Base-by-base conservation (phyloP, 2,797 vertebrate genomes). In the Chrysocyon brachyurus region DNA sequence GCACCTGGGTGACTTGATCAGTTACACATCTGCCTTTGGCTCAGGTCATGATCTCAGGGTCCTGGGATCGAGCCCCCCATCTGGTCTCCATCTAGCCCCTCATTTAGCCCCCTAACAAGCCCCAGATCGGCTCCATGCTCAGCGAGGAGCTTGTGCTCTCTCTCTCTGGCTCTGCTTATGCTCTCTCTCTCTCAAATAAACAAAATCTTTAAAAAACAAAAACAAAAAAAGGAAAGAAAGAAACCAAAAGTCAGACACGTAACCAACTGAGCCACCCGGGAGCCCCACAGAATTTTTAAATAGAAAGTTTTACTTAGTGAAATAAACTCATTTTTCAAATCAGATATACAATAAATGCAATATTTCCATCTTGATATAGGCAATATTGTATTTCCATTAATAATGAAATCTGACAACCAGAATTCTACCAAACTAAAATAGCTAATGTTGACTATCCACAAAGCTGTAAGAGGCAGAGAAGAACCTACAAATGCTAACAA, bases 251-350 rank as follows among this genome's bases (percentile, higher is more conserved):
- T 68, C 66, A 68, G 66, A 19, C 66, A 68, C n/a, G 33, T 68
- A 33, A 68, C n/a, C n/a, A 33, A 21, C 66, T 68, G n/a, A 21
- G 66, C 66, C 66, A 68, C n/a, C 66, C n/a, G 33, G 33, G 66
- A 1, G 7, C 17, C 31, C 17, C 46, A 70, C 7, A 64, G 14
- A 36, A 75, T 82, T 90, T 91, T 95, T 22, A 82, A 75, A 63
- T 68, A 77, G 59, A 56, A 87, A 49, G 46, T 54, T 89, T 79
- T 79, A 75, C 63, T n/a, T 14, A 87, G 59, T 87, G 36, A 82
- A 87, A 94, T 17, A 86, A 78, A 84, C 22, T 87, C 28, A 56
- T 49, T 73, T 73, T 90, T 86, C 91, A 86, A 93, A 64, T 77
- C 59, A 77, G n/a, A 63, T 16, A 94, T 15, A 75, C 31, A 81